Evolutionary conservation across 1,140 invertebrate genomes (phyloP), one percentile per base, ranked within the genome.

Genomic region (Acromyrmex heyeri): DNA sequence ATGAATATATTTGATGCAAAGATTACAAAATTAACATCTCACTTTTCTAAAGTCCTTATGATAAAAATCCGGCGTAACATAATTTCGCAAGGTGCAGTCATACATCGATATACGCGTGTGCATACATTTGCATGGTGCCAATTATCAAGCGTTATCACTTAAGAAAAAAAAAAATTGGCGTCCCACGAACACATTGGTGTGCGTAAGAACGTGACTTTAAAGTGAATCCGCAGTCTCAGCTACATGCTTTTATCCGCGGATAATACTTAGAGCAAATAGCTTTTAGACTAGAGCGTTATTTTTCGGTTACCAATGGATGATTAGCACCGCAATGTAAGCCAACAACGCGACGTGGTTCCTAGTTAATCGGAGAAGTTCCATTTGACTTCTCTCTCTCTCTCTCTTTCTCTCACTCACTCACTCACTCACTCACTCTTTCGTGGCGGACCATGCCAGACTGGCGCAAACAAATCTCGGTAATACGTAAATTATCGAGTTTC

Each of bases 261-360:
- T 94, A 95, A 95, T 90, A 73, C 87, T 75, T 89, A 91, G 76
- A 78, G 88, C 92, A 95, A 95, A 95, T 90, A 95, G 77, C 93
- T 92, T 94, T 93, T 93, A 93, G 91, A 92, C 92, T 86, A 90
- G 82, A 91, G 75, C 90, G 91, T 90, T 89, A 90, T 93, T 94
- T 94, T 93, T 94, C 79, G 89, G 92, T 94, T 94, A 92, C 93
- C 90, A 92, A 95, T 94, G 89, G 10, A 94, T 94, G 91, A 95
- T 94, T 95, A 95, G 91, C 94, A 95, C 94, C 89, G 90, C 81
- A 78, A 73, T 61, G 79, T 75, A 83, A 83, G 38, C 65, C 82
- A 67, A 83, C 69, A 67, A 79, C 77, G 73, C 38, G 86, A 59
- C 85, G 85, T 61, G 72, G 73, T 73, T 85, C 64, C 70, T 70